Evolutionary conservation across 2,888 invertebrate species (phyloP), one percentile per base, ranked within the genome.

Genomic region (Eupithecia inturbata): DNA sequence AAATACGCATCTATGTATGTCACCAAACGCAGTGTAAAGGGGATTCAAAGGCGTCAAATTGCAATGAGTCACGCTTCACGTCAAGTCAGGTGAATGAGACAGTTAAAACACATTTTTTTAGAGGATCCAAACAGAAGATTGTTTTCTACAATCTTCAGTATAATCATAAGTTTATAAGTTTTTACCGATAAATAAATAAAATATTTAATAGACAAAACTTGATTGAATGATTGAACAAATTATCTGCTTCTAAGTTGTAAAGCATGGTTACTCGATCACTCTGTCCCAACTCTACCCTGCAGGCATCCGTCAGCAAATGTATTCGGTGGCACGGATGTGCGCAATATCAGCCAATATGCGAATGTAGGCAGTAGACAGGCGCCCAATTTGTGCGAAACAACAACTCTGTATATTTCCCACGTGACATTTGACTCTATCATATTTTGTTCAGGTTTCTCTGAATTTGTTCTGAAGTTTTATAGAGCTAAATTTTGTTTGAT

Each of bases 341-440:
- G 86, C 83, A 85, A 87, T 85, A 86, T 86, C 73, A 82, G 86
- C 86, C 89, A 88, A 90, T 89, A 90, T 89, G 86, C 80, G 88
- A 88, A 85, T 85, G 87, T 79, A 83, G 82, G 82, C 81, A 80
- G 81, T 80, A 82, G 84, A 87, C 84, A 87, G 87, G 85, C 88
- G 88, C 85, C 88, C 90, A 90, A 91, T 90, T 90, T 90, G 86
- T 85, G 83, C 81, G 83, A 84, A 84, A 85, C 85, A 85, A 82
- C 83, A 82, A 81, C 82, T 79, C 79, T 80, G 79, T 81, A 82
- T 66, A 36, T 83, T 80, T 78, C 70, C 77, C 77, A 77, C 78
- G 81, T 83, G 83, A 81, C 80, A 82, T 84, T 75, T 39, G 63
- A 57, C 67, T 83, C 81, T 57, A 77, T 84, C 80, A 82, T 83